Base-by-base conservation (phyloP, 1,140 invertebrate species). In the Liolophura sinensis region DNA sequence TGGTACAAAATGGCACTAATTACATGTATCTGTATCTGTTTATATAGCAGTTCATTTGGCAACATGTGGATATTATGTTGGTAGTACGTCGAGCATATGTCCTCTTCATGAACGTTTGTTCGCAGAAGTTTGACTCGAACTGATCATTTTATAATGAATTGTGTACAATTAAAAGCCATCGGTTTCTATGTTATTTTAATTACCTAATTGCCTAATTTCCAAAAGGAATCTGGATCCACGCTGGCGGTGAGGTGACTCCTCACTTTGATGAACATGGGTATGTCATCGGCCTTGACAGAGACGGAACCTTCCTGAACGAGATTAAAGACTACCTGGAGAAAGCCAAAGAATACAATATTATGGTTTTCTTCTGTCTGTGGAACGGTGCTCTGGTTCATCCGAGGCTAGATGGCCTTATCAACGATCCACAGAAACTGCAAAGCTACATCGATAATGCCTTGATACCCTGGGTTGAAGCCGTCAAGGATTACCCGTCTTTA, bases 191-290 rank as follows among this genome's bases (percentile, higher is more conserved):
- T 9, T 9, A 40, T 40, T 40, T 40, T 5, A 40, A 40, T 9
- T 40, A 9, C 31, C 31, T 40, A 40, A 40, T 40, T 3, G 31
- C 3, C 31, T n/a, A n/a, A 40, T 9, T 40, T 40, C 31, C 31
- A 5, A 40, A 40, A 86, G 85, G 85, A 31, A 75, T 84, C 1
- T 86, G 85, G 85, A 54, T 85, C 11, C 85, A 86, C 69, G 78
- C 85, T 15, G 84, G 85, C 56, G 85, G 83, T 3, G 73, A 79
- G 31, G 78, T 74, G 40, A 82, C 82, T 5, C 85, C 74, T 16
- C 20, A 70, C 0, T 80, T 80, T 64, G 68, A 70, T 51, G 64
- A 61, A n/a, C 65, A 65, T 54, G 75, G 75, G 24, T 58, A 68
- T 27, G 75, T 77, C 15, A 71, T 67, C 22, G 71, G 64, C n/a